Base-by-base conservation (phyloP, 2,888 invertebrate species). In the Slavum lentiscoides region DNA sequence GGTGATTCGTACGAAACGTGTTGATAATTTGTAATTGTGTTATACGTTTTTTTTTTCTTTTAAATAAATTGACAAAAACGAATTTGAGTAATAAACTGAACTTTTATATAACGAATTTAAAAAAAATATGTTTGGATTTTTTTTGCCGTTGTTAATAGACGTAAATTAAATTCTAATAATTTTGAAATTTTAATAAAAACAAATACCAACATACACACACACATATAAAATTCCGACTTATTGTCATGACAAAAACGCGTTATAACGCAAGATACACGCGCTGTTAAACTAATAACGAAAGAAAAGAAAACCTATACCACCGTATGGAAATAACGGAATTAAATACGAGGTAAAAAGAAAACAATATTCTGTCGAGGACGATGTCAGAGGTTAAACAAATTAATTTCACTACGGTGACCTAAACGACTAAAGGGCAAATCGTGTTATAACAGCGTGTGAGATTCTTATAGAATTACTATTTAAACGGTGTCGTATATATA, bases 301-400 rank as follows among this genome's bases (percentile, higher is more conserved):
- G 55, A 43, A 6, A 43, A 43, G 6, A 43, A 43, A 43, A 43
- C 7, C 55, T 13, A 30, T 30, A 61, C 11, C 6, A 2, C 11
- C 39, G 23, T 59, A 23, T 53, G 30, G n/a, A n/a, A 55, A 37
- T 64, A 23, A 69, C 21, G 21, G 37, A 49, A 53, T 69, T 49
- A 37, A 69, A 77, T 5, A 19, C 21, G n/a, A 80, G 39, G 39
- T 39, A 58, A 62, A 70, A 80, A n/a, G 21, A 80, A 64, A 70
- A 77, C 68, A 62, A 70, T 72, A 49, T 49, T 13, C 49, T 11
- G 49, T 49, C 2, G 37, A 7, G 43, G 53, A 64, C 39, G 49
- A 62, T 53, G 70, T 80, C 62, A 64, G 70, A 80, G 77, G 77
- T 80, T 80, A 80, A 80, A 80, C 70, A 80, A 80, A 80, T 80